These are phyloP conservation scores for Drosophila falleni DNA, from an alignment of 2,888 invertebrate species.

Conservation along the genomic window DNA sequence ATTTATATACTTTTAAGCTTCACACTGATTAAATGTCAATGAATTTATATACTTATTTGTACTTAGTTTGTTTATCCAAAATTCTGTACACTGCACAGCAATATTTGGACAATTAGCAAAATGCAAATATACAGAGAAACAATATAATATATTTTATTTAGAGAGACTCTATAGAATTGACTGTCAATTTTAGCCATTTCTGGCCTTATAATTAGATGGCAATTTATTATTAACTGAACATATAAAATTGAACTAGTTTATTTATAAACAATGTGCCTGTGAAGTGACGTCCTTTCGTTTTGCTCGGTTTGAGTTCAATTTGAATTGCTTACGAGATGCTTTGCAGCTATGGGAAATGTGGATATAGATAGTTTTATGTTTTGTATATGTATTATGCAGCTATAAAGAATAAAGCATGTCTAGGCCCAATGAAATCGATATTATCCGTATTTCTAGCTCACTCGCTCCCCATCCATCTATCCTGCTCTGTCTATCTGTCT, in stretches of 20 bases:
- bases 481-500: neutral
- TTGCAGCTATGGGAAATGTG: slow-evolving; percentile 7
- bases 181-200: neutral
- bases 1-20: too few species aligned
- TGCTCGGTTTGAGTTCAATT: slow-evolving; percentile 17
- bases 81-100: too few species aligned
- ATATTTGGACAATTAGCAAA: neutral
- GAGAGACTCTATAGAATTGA: neutral
- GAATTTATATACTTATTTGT: too few species aligned
- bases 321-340: slow-evolving; percentile 31
- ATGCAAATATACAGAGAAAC: neutral
- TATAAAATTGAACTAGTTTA: slow-evolving; percentile 22
- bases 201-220: neutral
- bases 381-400: slow-evolving; percentile 18
- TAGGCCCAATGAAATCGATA: slow-evolving; percentile 57
- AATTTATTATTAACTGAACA: slow-evolving; percentile 21
- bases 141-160: neutral
- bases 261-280: slow-evolving; percentile 11
- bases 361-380: slow-evolving; percentile 5
- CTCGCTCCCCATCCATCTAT: slow-evolving; percentile 1
- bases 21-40: too few species aligned
- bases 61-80: neutral
- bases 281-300: neutral
- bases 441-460: slow-evolving; percentile 13
- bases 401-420: slow-evolving; percentile 29